Conservation (phyloP, 2,797 vertebrate genomes). For the Emys orbicularis region DNA sequence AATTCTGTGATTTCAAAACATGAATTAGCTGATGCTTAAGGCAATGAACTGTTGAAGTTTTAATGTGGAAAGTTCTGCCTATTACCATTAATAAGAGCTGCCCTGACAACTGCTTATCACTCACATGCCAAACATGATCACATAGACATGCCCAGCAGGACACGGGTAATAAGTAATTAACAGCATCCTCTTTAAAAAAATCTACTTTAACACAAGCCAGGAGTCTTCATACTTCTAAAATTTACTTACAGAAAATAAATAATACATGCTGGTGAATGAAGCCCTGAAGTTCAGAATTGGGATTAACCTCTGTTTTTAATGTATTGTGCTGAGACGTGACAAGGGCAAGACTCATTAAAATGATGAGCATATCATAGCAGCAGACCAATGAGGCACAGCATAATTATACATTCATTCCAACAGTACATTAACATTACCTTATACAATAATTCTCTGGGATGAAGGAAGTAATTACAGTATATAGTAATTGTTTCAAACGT, state of each 20-base stretch:
- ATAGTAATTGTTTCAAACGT: not conserved
- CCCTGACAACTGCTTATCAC: constrained; percentile 58
- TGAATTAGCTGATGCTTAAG: constrained; percentile 48
- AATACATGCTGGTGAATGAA: constrained; percentile 47
- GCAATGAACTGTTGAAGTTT: constrained; percentile 52
- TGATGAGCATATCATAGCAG: not conserved
- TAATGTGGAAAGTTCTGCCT: constrained; percentile 60
- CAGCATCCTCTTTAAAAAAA: constrained; percentile 53
- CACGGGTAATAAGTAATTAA: constrained; percentile 52
- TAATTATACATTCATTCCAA: constrained; percentile 14
- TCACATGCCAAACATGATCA: not conserved
- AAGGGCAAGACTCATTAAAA: constrained; percentile 59
- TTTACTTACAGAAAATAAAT: constrained; percentile 61
- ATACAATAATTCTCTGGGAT: not conserved
- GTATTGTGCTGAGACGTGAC: not conserved
- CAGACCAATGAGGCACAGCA: not conserved
- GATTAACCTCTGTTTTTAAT: constrained; percentile 41
- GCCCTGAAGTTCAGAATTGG: constrained; percentile 35
- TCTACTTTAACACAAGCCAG: constrained; percentile 37
- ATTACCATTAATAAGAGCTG: constrained; percentile 33
- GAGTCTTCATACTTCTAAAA: constrained; percentile 36
- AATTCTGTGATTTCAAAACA: constrained; percentile 58
- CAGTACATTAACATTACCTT: constrained; percentile 10
- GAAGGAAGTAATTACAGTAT: constrained; percentile 20
- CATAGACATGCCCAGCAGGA: not conserved